Evolutionary conservation across 2,888 invertebrate genomes (phyloP).

Genomic region (Watsonalla cultraria): DNA sequence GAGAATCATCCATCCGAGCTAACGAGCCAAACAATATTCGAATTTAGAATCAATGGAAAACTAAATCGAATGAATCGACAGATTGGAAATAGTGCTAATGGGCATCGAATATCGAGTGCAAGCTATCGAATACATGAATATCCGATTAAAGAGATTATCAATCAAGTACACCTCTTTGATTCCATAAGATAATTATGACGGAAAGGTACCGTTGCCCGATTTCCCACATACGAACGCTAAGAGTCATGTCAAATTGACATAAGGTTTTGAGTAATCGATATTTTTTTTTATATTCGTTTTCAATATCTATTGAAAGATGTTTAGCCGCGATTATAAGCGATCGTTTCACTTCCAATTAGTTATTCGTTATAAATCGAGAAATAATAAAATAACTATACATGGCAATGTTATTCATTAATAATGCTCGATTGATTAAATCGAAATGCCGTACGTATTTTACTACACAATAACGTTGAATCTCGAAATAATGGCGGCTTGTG

Average conservation of each 20-base stretch:
- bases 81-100: slow-evolving; percentile 43
- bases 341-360: slow-evolving; percentile 35
- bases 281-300: slow-evolving; percentile 17
- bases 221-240: slow-evolving; percentile 20
- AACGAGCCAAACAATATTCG: slow-evolving; percentile 58
- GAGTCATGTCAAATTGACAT: slow-evolving; percentile 28
- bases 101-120: slow-evolving; percentile 24
- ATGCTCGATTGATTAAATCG: slow-evolving; percentile 52
- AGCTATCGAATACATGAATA: slow-evolving; percentile 21
- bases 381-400: slow-evolving; percentile 27
- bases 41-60: slow-evolving; percentile 61
- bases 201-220: slow-evolving; percentile 35
- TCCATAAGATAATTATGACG: slow-evolving; percentile 42
- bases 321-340: slow-evolving; percentile 14
- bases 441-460: slow-evolving; percentile 33
- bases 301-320: slow-evolving; percentile 14
- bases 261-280: slow-evolving; percentile 31
- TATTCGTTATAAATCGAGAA: slow-evolving; percentile 16
- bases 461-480: slow-evolving; percentile 46
- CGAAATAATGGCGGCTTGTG: slow-evolving; percentile 31
- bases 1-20: slow-evolving; percentile 30
- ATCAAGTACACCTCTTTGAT: slow-evolving; percentile 44
- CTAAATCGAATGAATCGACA: slow-evolving; percentile 69
- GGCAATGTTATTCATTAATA: slow-evolving; percentile 41
- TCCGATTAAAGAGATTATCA: slow-evolving; percentile 54